Evolutionary conservation across 1,140 invertebrate species (phyloP), one percentile per base, ranked within the genome.

Genomic region (Meloidogyne exigua): DNA sequence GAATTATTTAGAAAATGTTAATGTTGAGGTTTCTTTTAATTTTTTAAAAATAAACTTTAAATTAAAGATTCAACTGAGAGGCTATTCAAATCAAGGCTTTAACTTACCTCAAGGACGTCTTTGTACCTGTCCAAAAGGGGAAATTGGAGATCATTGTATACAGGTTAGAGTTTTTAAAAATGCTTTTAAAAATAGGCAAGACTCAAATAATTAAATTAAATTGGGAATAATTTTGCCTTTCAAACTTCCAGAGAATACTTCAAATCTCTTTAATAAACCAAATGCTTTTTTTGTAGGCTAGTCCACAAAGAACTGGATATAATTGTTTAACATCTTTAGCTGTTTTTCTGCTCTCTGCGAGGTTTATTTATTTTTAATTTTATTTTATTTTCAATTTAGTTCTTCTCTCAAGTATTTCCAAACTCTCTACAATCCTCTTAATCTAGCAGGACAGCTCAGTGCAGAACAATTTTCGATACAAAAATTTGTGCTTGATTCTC

Each of bases 311-410:
- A 18, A 82, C 42, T 26, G 80, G 80, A n/a, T 81, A 81, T 11
- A 69, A 62, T 44, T 84, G 82, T 44, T 78, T 83, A 21, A 77
- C 82, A 21, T 80, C 81, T 15, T 83, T 84, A 64, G 80, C 66
- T n/a, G 76, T 84, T 63, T 83, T 84, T 62, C 69, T 84, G 49
- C 76, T 83, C 21, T 81, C 82, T 70, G 74, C 83, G 18, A 82
- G 86, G 81, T 83, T 65, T 65, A 68, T 77, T 32, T 32, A 15
- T 11, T 62, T 26, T 49, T 39, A 28, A 39, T 21, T 15, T 11
- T 13, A 23, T 62, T 4, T 21, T 1, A 79, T 78, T 25, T 44
- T 57, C 76, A 15, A 64, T 83, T 72, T 32, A 83, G 82, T 75
- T 63, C 72, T 44, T 76, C 81, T 49, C 79, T 84, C 10, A 76